Percentiles rank a stretch among this genome's conserved stretches.
Conservation (phyloP, 2,113 vertebrate species). For the mouse (Mus musculus) region GRCm39 chr9:59196501-59197000, state of each 20-base stretch:
- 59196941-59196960: neutral
- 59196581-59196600: rapidly evolving
- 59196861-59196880: neutral
- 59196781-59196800: neutral
- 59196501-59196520: conserved; percentile 57
- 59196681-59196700: neutral
- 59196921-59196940: neutral
- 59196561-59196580: neutral
- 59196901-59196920: neutral
- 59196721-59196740: conserved; percentile 49
- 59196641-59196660: neutral
- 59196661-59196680: neutral
- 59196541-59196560: neutral
- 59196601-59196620: neutral
- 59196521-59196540: conserved; percentile 50
- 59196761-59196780: conserved; percentile 34
- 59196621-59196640: neutral
- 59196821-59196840: neutral
- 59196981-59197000: neutral
- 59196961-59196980: neutral
- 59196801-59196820: neutral
- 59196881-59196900: neutral
- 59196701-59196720: conserved; percentile 20
- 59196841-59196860: neutral
- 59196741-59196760: conserved; percentile 12